These are phyloP conservation scores for Acanthiza pusilla DNA, from an alignment of 2,797 vertebrate species.

Conservation along the genomic window DNA sequence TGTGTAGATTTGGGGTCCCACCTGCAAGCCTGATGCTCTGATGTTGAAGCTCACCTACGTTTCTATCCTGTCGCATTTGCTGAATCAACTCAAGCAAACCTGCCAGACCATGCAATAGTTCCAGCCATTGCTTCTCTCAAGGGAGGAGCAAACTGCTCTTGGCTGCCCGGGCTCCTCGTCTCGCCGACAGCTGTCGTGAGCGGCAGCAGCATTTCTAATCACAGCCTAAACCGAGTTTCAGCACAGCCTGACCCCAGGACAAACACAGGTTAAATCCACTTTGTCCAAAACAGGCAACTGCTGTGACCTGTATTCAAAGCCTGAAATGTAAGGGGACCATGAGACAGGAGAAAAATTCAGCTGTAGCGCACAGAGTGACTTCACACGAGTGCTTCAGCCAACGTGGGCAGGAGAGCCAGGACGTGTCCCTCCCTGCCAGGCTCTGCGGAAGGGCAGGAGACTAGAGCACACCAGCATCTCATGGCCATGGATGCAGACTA, in stretches of 20 bases:
- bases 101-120: fast-evolving
- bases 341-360: neutral
- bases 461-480: fast-evolving
- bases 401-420: neutral
- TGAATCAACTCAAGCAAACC: neutral
- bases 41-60: neutral
- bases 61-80: neutral
- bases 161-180: fast-evolving
- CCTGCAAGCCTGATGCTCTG: neutral
- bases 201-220: neutral
- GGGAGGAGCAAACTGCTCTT: neutral
- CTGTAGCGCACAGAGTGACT: neutral
- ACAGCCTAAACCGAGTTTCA: neutral
- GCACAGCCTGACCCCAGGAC: neutral
- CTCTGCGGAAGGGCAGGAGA: neutral
- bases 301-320: neutral
- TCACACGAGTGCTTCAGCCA: neutral
- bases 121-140: neutral
- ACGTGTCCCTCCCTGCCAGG: neutral
- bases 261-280: neutral
- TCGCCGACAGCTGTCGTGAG: neutral
- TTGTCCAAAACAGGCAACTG: neutral
- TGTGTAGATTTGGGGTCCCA: neutral
- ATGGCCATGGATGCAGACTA: fast-evolving
- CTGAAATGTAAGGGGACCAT: neutral